Conservation (phyloP, 2,888 invertebrate genomes). For the Cetonia aurata region DNA sequence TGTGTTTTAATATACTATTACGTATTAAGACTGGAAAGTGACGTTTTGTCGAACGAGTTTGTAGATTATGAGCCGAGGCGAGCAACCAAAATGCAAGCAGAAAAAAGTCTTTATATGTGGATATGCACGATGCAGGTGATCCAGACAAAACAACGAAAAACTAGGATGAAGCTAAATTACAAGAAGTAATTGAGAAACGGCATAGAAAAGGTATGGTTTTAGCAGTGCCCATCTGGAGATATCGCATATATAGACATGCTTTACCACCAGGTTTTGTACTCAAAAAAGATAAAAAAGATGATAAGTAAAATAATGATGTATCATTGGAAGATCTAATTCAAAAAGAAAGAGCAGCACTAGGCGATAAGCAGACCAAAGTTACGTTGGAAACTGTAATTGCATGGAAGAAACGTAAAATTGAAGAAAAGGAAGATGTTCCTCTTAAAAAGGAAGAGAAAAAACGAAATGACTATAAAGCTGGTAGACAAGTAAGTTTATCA, state of each 20-base stretch:
- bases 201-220: constrained; percentile 96
- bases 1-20: too few species aligned
- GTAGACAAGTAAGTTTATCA: constrained; percentile 94
- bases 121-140: constrained; percentile 85
- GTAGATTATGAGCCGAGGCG: too few species aligned
- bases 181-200: constrained; percentile 96
- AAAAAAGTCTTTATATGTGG: constrained; percentile 96
- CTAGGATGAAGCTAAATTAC: constrained; percentile 97
- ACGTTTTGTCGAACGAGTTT: too few species aligned
- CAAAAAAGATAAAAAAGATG: constrained; percentile 92
- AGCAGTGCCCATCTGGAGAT: constrained; percentile 96
- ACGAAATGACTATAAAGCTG: constrained; percentile 91
- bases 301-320: constrained; percentile 89
- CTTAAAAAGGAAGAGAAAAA: constrained; percentile 90
- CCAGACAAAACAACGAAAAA: constrained; percentile 90
- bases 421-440: constrained; percentile 79
- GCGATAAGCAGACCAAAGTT: constrained; percentile 88
- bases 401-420: constrained; percentile 98
- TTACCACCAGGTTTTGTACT: constrained; percentile 94
- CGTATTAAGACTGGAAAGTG: too few species aligned
- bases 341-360: constrained; percentile 91
- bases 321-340: constrained; percentile 95
- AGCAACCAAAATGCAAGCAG: too few species aligned
- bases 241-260: constrained; percentile 95
- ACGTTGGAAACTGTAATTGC: constrained; percentile 96